These are phyloP conservation scores for Ciconia maguari DNA, from an alignment of 2,113 vertebrate genomes.

Conservation along the genomic window DNA sequence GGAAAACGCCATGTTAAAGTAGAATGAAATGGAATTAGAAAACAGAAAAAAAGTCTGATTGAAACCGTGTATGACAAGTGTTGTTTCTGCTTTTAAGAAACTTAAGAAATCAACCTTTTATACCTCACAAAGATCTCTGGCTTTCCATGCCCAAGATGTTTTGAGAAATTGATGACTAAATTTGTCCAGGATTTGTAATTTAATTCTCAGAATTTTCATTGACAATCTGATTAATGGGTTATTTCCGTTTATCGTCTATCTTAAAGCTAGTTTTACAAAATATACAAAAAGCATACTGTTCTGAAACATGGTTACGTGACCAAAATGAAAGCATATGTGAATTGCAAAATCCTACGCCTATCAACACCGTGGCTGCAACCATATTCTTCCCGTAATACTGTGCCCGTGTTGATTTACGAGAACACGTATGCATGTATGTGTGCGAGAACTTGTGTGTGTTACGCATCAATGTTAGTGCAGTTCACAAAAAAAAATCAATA, in stretches of 20 bases:
- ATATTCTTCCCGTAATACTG: conserved; percentile 55
- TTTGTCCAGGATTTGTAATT: conserved; percentile 27
- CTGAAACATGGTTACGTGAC: conserved; percentile 19
- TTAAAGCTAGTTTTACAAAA: conserved; percentile 18
- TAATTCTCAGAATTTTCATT: conserved; percentile 76
- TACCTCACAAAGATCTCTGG: background rate
- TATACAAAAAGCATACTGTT: background rate
- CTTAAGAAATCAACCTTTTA: background rate
- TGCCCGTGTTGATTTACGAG: conserved; percentile 33
- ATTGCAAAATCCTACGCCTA: conserved; percentile 37
- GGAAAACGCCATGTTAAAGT: background rate
- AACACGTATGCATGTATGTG: conserved; percentile 10
- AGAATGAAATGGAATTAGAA: conserved; percentile 49
- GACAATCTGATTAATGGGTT: conserved; percentile 65
- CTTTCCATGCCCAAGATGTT: conserved; percentile 40
- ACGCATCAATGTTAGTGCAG: background rate
- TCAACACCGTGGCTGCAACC: background rate
- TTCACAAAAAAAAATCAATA: background rate
- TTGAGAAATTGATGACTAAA: conserved; percentile 72
- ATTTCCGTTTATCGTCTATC: conserved; percentile 42
- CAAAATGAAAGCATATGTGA: conserved; percentile 32
- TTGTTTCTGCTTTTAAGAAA: conserved; percentile 44
- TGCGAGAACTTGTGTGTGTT: background rate
- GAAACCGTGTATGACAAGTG: background rate
- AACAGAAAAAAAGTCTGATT: background rate